phyloP scores from a whole-genome alignment of 2,888 invertebrate genomes.

The Megastigmus dorsalis region DNA sequence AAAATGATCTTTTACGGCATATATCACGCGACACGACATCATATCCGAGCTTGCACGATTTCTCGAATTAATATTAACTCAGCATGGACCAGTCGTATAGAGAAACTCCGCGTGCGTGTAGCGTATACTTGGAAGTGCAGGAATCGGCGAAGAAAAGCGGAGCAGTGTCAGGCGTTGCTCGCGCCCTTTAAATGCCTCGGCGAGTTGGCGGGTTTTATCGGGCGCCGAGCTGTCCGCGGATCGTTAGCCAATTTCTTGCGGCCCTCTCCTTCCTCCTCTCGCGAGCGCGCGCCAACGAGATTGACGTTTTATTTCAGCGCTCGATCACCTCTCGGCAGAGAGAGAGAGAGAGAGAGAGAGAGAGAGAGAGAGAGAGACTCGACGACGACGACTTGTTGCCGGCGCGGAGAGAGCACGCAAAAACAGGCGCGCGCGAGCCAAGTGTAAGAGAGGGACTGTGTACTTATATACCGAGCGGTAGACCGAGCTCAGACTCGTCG shows the following conservation, averaged over 20 bases:
- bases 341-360: no score
- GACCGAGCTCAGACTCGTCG: no score
- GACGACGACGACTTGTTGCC: constrained; percentile 42
- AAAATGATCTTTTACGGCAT: constrained; percentile 16
- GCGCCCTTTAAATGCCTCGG: constrained; percentile 20
- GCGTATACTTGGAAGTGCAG: no score
- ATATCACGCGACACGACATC: neutral
- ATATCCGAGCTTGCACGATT: constrained; percentile 3
- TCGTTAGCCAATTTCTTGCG: constrained; percentile 49
- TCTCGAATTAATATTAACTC: constrained; percentile 20
- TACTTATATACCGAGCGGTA: no score
- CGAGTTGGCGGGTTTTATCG: neutral
- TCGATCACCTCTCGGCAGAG: constrained; percentile 19
- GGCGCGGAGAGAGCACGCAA: neutral
- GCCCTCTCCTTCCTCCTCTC: neutral
- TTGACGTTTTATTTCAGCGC: constrained; percentile 44
- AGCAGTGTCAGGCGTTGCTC: no score
- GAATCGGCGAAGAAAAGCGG: no score
- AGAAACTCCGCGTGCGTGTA: no score
- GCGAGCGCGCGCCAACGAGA: neutral
- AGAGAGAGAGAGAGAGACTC: no score
- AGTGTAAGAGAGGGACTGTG: no score
- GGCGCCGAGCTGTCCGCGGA: constrained; percentile 39
- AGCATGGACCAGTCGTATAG: no score
- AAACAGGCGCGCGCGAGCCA: neutral